Base-by-base conservation (phyloP, 2,888 invertebrate genomes). In the Corbicula japonica region DNA sequence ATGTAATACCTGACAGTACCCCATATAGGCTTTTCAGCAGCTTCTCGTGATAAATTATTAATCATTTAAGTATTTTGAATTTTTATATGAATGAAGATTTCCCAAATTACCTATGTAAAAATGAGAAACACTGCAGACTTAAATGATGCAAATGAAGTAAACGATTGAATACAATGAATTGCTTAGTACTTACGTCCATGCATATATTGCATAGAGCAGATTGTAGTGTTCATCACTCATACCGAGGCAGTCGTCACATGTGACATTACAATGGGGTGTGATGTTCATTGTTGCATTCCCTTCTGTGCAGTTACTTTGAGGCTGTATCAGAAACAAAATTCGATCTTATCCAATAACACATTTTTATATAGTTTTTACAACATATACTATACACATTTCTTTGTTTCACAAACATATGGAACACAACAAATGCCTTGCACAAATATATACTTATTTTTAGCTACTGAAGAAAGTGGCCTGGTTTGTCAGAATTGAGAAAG, bases 191-290 rank as follows among this genome's bases (percentile, higher is more conserved):
- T 89, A 93, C 93, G 93, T 93, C 93, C 93, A 94, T 23, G 94
- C 93, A 85, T 93, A 93, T 21, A 94, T 91, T 26, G 93, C 93
- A 87, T 94, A 94, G 0, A 94, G 89, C 1, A 93, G 88, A 71
- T 94, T 94, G 81, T 93, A 94, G 52, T 93, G 84, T 70, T 88
- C 89, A 60, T 91, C 88, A 4, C 92, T 88, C 93, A 93, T 91
- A 38, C 92, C 93, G 1, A 93, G 87, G 80, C 93, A 93, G 71
- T 91, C 92, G 35, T 79, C 81, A 85, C 86, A 86, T 23, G 71
- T 72, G 15, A 72, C 62, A 62, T 72, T 72, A 44, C 56, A 72
- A 50, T 71, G 48, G 32, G 41, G 54, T 4, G 52, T 54, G 26
- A 72, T 54, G 32, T 72, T 72, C 41, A 54, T 41, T 1, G 71